Evolutionary conservation across 2,113 vertebrate species (phyloP), one percentile per base, ranked within the genome.

Genomic region (Limnothrissa miodon): DNA sequence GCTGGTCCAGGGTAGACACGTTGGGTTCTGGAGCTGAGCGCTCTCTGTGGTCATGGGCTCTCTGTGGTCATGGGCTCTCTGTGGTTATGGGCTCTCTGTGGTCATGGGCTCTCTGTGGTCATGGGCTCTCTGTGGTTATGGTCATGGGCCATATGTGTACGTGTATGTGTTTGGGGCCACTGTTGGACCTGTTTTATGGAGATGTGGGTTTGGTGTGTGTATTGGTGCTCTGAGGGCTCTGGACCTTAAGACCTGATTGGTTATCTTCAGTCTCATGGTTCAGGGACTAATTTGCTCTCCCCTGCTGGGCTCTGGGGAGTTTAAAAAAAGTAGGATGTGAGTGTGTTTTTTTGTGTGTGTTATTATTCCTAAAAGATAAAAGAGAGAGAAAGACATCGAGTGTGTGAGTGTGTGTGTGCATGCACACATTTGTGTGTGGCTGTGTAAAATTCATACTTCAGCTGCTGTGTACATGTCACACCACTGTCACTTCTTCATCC

Each of bases 391-490:
- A 56, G 21, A 56, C 2, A 56, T 19, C 19, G 19, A 56, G 21
- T 23, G 5, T 4, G 17, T 23, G 53, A n/a, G 6, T 23, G 53
- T n/a, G 56, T 25, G 62, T 70, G 53, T 23, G 53, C 6, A 25
- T 66, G 46, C 17, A 15, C 11, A 1, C 17, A 23, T 5, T 19
- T 2, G 59, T 33, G 48, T 53, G 51, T 56, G 51, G 51, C 29
- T 74, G 66, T 4, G 66, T 74, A 74, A 74, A 74, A 36, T 74
- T 13, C 36, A 74, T 39, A 74, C 66, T 5, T 74, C 66, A 74
- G 66, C 66, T 74, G 66, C 66, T 11, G 13, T 17, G 0, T 13
- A 36, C 29, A 36, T 13, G 33, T 36, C 66, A 36, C 66, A 29
- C 66, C 66, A 74, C 25, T 36, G 66, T 74, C 66, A 62, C 13